Evolutionary conservation across 2,888 invertebrate species (phyloP), one percentile per base, ranked within the genome.

Genomic region (Pilophorus perplexus): DNA sequence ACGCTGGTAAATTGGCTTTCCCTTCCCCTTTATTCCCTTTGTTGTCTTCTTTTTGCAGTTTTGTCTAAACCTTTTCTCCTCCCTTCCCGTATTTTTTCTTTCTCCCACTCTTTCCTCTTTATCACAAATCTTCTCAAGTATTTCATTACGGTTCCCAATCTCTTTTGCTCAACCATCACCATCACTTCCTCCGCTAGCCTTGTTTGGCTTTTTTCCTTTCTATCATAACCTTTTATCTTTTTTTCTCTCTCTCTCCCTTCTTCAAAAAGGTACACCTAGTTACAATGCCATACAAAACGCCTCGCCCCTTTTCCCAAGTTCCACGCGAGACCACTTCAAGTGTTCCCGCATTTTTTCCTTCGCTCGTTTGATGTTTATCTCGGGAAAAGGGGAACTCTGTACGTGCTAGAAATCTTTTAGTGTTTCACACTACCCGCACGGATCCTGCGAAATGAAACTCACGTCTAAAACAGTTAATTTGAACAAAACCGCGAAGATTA

Each of bases 111-210:
- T n/a, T 22, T 12, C 14, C 12, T 25, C 20, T 22, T 46, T 46
- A 46, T 46, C 46, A 3, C 4, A 25, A 46, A 25, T 22, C 22
- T 22, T 44, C 44, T 20, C 46, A 46, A 46, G 46, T 46, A 46
- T 46, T 46, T 46, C 46, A 46, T 46, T 46, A 46, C 46, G 46
- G 23, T 25, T 46, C 46, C 46, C 46, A 46, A 46, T 46, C 46
- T 22, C 46, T 44, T 44, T 23, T 5, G 23, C 46, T 25, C 22
- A 22, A n/a, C n/a, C n/a, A n/a, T n/a, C n/a, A n/a, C 46, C 25
- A 46, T 46, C 46, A 46, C 46, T 46, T 46, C 46, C 23, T 20
- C 14, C 12, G 46, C 14, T 22, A 22, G 22, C 25, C 46, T 14
- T 22, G 46, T 46, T 22, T 25, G 23, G 23, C 10, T 22, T 23